Conservation (phyloP, 2,797 vertebrate genomes). For the Balearica regulorum region DNA sequence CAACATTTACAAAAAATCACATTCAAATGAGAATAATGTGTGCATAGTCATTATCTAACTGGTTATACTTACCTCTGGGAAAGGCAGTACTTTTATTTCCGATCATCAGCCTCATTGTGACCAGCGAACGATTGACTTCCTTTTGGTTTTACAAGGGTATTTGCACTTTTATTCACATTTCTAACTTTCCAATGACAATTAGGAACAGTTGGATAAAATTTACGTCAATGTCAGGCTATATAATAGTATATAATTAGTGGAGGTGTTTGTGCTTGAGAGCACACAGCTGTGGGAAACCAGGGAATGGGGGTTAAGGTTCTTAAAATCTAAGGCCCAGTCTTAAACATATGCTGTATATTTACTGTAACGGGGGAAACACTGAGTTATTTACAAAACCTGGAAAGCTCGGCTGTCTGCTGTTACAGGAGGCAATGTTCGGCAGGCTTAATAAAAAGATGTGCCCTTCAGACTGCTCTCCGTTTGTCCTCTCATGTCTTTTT, state of each 20-base stretch:
- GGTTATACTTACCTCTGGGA: neutral
- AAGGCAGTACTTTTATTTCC: neutral
- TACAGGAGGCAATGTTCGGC: neutral
- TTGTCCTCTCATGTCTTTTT: constrained; percentile 52
- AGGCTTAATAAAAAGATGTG: constrained; percentile 18
- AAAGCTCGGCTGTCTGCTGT: neutral
- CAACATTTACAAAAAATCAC: neutral
- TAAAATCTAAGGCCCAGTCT: neutral
- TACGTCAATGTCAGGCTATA: neutral
- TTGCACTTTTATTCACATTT: neutral
- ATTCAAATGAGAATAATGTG: neutral
- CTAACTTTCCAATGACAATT: neutral
- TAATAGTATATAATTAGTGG: neutral
- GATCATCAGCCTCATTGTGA: neutral
- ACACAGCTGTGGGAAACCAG: neutral
- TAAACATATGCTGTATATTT: neutral
- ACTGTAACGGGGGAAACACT: neutral
- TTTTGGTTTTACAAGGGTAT: neutral
- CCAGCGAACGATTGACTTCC: neutral
- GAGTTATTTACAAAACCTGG: neutral
- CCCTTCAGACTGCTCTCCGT: constrained; percentile 34
- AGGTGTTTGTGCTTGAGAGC: neutral
- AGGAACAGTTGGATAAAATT: neutral
- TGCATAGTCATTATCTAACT: neutral
- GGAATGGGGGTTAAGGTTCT: neutral